Conservation (phyloP, 2,113 vertebrate species). For the Ardeotis arabs region DNA sequence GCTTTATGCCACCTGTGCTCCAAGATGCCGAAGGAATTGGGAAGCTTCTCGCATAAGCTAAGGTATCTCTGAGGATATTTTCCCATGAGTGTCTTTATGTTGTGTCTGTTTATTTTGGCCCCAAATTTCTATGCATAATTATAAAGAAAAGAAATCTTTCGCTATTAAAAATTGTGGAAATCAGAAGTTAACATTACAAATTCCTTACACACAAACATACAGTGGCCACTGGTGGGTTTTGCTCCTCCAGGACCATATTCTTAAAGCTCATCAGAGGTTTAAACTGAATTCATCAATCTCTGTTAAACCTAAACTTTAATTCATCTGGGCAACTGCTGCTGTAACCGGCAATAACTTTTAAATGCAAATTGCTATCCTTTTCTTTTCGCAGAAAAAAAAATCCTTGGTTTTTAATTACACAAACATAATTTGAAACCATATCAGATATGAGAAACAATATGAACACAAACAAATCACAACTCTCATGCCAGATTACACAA, state of each 20-base stretch:
- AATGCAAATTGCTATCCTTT: not conserved
- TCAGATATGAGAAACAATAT: not conserved
- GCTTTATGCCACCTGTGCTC: not conserved
- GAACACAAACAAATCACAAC: not conserved
- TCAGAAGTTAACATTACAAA: not conserved
- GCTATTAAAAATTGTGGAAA: not conserved
- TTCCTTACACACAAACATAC: not conserved
- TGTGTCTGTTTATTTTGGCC: not conserved
- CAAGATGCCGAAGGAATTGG: not conserved
- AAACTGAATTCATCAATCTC: not conserved
- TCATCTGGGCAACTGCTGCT: not conserved
- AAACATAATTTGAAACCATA: not conserved
- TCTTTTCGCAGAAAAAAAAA: not conserved
- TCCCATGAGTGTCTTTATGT: fast-evolving
- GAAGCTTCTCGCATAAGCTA: not conserved
- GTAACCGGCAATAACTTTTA: not conserved
- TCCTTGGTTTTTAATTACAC: not conserved
- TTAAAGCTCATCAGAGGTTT: not conserved
- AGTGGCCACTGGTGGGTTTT: not conserved
- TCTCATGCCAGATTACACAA: not conserved
- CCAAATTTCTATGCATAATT: not conserved
- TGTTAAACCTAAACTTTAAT: not conserved
- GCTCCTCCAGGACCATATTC: not conserved
- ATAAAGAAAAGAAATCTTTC: not conserved
- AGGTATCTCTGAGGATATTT: not conserved